Conservation (phyloP, 2,797 vertebrate species). For the Hirundo rustica region DNA sequence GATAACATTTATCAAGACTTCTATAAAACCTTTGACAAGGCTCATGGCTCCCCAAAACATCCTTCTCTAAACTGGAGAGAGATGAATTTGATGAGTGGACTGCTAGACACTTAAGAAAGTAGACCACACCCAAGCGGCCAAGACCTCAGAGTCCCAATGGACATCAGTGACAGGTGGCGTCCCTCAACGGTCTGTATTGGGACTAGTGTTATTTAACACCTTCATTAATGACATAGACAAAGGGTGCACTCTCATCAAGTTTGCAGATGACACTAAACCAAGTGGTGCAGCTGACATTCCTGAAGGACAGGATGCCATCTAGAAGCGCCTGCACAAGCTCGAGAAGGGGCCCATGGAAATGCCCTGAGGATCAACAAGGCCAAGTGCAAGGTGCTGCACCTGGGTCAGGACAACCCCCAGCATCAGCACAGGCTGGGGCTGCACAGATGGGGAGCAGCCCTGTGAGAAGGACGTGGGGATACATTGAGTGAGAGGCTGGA, state of each 20-base stretch:
- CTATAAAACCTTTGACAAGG: not conserved
- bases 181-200: no score
- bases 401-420: not conserved
- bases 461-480: no score
- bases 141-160: not conserved
- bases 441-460: no score
- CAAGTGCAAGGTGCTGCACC: not conserved
- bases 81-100: not conserved
- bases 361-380: fast-evolving
- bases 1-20: not conserved
- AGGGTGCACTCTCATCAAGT: not conserved
- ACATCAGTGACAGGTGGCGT: not conserved
- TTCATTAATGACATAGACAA: not conserved
- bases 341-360: not conserved
- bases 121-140: not conserved
- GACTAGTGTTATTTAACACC: not conserved
- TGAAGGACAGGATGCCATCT: not conserved
- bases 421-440: no score
- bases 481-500: no score
- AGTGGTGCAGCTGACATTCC: not conserved
- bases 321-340: not conserved
- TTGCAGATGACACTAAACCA: not conserved
- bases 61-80: not conserved
- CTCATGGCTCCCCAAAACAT: not conserved
- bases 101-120: not conserved